A percentile compares a stretch with the other conserved stretches of the same genome.
phyloP scores from a whole-genome alignment of 1,140 invertebrate genomes.

The Venturia canescens region DNA sequence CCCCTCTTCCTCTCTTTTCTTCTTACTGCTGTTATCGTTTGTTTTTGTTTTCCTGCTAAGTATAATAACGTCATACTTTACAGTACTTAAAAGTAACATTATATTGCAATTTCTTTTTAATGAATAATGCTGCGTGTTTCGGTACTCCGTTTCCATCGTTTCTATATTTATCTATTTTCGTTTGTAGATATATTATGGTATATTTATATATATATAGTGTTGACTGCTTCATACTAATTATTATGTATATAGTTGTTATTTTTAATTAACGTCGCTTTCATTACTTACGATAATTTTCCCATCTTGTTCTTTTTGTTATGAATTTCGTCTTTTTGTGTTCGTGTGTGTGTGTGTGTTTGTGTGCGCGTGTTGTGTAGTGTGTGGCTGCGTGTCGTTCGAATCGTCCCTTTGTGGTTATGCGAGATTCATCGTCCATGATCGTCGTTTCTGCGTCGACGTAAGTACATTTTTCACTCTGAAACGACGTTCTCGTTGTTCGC shows the following conservation, averaged over 20 bases:
- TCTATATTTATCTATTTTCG: conserved; percentile 38
- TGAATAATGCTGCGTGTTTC: conserved; percentile 49
- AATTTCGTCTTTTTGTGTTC: neutral
- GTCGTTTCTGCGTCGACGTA: too few species aligned
- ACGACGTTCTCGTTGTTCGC: too few species aligned
- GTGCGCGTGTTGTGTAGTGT: neutral
- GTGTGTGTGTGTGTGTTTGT: neutral
- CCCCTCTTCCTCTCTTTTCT: conserved; percentile 44
- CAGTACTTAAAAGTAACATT: conserved; percentile 51
- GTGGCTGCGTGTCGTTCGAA: too few species aligned
- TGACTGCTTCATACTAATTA: conserved; percentile 26
- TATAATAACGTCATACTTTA: conserved; percentile 50
- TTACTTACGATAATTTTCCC: conserved; percentile 17
- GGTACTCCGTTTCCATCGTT: conserved; percentile 39
- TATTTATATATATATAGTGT: conserved; percentile 14
- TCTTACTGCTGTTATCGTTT: too few species aligned
- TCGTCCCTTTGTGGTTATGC: too few species aligned
- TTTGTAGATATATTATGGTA: conserved; percentile 7
- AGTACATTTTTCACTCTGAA: too few species aligned
- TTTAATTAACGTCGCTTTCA: conserved; percentile 43
- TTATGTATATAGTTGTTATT: conserved; percentile 41
- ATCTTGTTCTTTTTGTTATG: conserved; percentile 21
- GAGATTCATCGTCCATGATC: too few species aligned
- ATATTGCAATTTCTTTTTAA: conserved; percentile 53
- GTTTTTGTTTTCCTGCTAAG: conserved; percentile 32